phyloP scores from a whole-genome alignment of 2,113 vertebrate species.

The Corythoichthys intestinalis region DNA sequence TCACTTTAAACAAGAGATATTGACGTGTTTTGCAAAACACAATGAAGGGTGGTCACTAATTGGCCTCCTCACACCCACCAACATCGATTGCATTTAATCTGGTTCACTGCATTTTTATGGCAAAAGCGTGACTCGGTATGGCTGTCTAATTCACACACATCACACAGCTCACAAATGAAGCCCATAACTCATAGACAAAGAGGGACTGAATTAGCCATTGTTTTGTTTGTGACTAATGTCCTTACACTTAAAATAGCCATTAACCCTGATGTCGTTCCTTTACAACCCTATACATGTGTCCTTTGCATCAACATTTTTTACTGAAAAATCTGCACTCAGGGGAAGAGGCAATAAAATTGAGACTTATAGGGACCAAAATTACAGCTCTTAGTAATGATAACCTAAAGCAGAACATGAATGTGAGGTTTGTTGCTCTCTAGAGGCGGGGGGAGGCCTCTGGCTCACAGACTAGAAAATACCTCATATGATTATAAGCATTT shows the following conservation, averaged over 20 bases:
- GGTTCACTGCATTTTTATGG: conserved; percentile 32
- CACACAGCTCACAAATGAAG: conserved; percentile 27
- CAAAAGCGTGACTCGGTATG: conserved; percentile 35
- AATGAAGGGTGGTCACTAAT: conserved; percentile 37
- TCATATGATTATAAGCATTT: conserved; percentile 53
- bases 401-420: background rate
- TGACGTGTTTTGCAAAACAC: conserved; percentile 14
- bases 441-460: conserved; percentile 14
- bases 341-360: background rate
- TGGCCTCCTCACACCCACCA: conserved; percentile 46
- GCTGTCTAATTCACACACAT: conserved; percentile 50
- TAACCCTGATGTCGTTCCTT: background rate
- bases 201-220: conserved; percentile 19
- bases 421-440: conserved; percentile 6
- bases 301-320: background rate
- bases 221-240: conserved; percentile 29
- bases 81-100: conserved; percentile 25
- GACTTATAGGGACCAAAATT: conserved; percentile 1
- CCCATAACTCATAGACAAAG: conserved; percentile 33
- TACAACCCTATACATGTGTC: background rate
- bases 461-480: conserved; percentile 42
- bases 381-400: background rate
- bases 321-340: background rate
- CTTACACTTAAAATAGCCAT: conserved; percentile 1
- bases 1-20: conserved; percentile 15